Evolutionary conservation across 2,888 invertebrate species (phyloP), one percentile per base, ranked within the genome.

Genomic region (Pristionchus fissidentatus): DNA sequence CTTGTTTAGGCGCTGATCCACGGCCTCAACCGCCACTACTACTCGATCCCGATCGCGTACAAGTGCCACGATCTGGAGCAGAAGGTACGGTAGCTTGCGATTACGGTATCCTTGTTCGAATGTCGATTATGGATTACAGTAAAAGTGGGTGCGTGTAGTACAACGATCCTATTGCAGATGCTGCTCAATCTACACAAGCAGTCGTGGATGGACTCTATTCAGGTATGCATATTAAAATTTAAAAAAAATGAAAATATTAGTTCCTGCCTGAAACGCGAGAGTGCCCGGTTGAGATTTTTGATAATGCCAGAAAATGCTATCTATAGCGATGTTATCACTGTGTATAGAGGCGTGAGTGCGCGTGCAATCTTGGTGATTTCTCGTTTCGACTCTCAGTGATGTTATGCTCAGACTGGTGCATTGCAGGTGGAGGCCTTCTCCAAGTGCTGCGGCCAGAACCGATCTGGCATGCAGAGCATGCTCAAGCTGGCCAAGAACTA

Each of bases 21-120:
- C 92, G 99, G 99, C 22, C 94, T 99, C 43, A 99, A 99, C 93
- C 95, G 99, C 87, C 98, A 99, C 93, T 99, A 99, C 93, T 99
- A 99, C 93, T 98, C 98, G 62, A 98, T 99, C 93, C 97, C 98
- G 93, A 99, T 99, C 93, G 98, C 98, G 93, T 99, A 99, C 93
- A 95, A 98, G 89, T 99, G 98, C 94, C 98, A 99, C 93, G 97
- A 98, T 93, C 94, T 98, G 86, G 99, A 99, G 93, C 98, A 99
- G 93, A 98, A 98, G 92, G 94, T 93, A 43, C 70, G 26, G 79
- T 60, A 55, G 75, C 26, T 4, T 7, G 29, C 32, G 35, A 29
- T 5, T 35, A 62, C 13, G 57, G 38, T 29, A 22, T 0, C 41
- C 29, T 22, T 2, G 15, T 43, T 78, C 22, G 57, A 29, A 19